phyloP scores from a whole-genome alignment of 2,113 vertebrate species.

The Eurystomus gularis region DNA sequence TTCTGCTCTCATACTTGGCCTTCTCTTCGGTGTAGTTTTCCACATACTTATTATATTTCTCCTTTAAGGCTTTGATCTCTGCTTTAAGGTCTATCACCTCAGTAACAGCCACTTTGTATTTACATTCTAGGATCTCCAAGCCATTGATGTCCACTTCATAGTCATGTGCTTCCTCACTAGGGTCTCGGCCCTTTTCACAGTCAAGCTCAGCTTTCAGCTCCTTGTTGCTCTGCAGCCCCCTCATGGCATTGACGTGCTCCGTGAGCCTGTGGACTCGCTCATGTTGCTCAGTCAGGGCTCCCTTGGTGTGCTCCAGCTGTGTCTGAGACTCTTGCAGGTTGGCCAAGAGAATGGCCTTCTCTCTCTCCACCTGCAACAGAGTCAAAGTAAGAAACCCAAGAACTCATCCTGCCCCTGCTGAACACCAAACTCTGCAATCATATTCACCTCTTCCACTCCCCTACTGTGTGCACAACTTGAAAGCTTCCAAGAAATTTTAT shows the following conservation, averaged over 20 bases:
- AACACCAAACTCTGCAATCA: neutral
- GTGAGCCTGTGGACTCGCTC: slow-evolving; percentile 89
- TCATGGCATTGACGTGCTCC: slow-evolving; percentile 85
- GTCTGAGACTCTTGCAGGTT: slow-evolving; percentile 95
- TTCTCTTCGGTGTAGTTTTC: slow-evolving; percentile 89
- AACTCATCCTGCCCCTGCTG: rapidly evolving
- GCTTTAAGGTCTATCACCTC: slow-evolving; percentile 97
- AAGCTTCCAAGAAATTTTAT: neutral
- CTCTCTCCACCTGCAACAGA: slow-evolving; percentile 88
- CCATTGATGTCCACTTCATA: slow-evolving; percentile 88
- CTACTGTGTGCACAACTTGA: neutral
- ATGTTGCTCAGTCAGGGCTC: slow-evolving; percentile 90
- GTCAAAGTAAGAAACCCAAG: neutral
- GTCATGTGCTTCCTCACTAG: slow-evolving; percentile 78
- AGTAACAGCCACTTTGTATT: slow-evolving; percentile 95
- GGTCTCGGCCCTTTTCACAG: slow-evolving; percentile 83
- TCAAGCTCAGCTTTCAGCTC: slow-evolving; percentile 83
- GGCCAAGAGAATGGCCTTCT: slow-evolving; percentile 89
- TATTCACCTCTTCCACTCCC: neutral
- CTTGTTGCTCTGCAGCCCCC: slow-evolving; percentile 83
- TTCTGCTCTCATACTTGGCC: slow-evolving; percentile 80
- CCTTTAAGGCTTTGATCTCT: slow-evolving; percentile 94
- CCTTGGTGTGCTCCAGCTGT: slow-evolving; percentile 94
- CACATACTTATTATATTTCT: slow-evolving; percentile 90
- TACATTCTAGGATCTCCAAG: slow-evolving; percentile 93